Conservation (phyloP, 2,888 invertebrate species). For the Rotaria magnacalcarata region DNA sequence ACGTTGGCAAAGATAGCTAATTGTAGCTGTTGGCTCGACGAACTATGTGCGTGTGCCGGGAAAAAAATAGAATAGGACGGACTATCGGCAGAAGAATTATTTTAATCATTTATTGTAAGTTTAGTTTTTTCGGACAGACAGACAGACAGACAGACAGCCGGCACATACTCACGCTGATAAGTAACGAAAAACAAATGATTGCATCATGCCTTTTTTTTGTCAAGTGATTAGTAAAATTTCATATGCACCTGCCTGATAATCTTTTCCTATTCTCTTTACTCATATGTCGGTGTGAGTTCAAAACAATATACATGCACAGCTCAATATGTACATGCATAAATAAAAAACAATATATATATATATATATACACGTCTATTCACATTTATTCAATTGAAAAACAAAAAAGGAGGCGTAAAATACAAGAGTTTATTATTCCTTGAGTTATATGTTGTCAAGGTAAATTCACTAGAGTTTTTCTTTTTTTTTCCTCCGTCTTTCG, state of each 20-base stretch:
- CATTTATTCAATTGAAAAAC: background rate
- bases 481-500: background rate
- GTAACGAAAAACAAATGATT: background rate
- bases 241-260: conserved; percentile 10
- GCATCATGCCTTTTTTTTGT: background rate
- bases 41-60: background rate
- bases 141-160: background rate
- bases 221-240: background rate
- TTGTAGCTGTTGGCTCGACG: background rate
- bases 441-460: background rate
- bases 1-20: background rate
- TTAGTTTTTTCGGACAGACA: background rate
- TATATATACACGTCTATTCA: background rate
- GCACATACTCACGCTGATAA: background rate
- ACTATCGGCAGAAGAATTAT: background rate
- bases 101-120: background rate
- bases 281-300: background rate
- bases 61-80: background rate
- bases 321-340: background rate
- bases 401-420: background rate
- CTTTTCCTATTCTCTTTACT: background rate
- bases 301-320: background rate
- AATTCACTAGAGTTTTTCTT: background rate
- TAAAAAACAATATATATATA: no score
- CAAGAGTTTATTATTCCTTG: background rate